Evolutionary conservation across 2,113 vertebrate species (phyloP).

Genomic region (Gasterosteus aculeatus): DNA sequence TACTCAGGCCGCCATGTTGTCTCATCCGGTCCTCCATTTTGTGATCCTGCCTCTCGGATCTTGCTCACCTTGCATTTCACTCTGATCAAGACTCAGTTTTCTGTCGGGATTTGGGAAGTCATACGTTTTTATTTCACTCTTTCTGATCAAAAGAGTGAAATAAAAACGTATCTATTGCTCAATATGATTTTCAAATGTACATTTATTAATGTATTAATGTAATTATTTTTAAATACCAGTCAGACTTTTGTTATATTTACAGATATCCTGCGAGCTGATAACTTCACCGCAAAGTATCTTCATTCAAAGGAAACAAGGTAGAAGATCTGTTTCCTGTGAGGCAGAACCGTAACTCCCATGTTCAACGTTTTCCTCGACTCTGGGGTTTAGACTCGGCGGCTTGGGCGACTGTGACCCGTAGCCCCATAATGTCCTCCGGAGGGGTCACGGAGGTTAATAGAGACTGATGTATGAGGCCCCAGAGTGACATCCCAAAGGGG

Average conservation of each 20-base stretch:
- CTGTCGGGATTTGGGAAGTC: no score
- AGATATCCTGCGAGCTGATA: not conserved
- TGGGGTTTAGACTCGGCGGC: constrained; percentile 53
- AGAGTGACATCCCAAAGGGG: constrained; percentile 81
- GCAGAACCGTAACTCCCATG: constrained; percentile 33
- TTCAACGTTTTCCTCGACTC: constrained; percentile 11
- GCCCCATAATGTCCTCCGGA: constrained; percentile 67
- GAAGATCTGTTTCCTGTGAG: constrained; percentile 27
- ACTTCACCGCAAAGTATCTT: constrained; percentile 4
- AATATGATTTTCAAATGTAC: not conserved
- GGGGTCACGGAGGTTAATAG: constrained; percentile 80
- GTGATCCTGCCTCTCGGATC: constrained; percentile 64
- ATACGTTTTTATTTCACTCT: no score
- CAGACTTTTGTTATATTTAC: constrained; percentile 8
- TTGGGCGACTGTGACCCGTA: constrained; percentile 57
- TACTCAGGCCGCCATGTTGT: constrained; percentile 79
- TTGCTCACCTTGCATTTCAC: constrained; percentile 10
- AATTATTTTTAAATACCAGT: not conserved
- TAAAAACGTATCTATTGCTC: not conserved
- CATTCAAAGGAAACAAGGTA: constrained; percentile 11
- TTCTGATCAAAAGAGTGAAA: not conserved
- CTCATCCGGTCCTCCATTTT: constrained; percentile 83
- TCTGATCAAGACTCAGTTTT: no score
- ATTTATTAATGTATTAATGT: no score
- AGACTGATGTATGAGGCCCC: constrained; percentile 79